These are phyloP conservation scores for Zophobas atratus DNA, from an alignment of 1,140 invertebrate species.

Conservation along the genomic window DNA sequence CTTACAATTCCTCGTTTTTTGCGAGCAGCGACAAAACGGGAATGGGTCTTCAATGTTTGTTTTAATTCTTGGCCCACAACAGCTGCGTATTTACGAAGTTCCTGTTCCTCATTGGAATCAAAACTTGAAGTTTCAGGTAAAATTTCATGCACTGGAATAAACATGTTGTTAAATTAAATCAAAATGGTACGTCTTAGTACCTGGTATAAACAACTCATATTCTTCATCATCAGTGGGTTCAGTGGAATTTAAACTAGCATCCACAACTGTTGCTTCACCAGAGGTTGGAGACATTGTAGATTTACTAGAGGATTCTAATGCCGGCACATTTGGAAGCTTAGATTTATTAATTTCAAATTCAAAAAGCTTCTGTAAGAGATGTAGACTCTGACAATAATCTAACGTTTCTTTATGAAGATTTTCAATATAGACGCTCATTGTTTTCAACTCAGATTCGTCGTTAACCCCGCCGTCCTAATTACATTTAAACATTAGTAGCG, in stretches of 20 bases:
- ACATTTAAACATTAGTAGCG: too few species aligned
- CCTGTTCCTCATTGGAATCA: neutral
- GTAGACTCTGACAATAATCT: too few species aligned
- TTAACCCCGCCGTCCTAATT: too few species aligned
- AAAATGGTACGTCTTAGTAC: neutral
- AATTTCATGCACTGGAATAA: neutral
- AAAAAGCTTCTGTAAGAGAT: too few species aligned
- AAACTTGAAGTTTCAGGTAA: neutral
- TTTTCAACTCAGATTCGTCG: too few species aligned
- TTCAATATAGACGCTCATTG: too few species aligned
- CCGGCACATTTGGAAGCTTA: neutral
- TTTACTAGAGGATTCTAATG: neutral
- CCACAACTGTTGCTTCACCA: neutral
- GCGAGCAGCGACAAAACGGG: neutral
- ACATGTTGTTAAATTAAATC: neutral
- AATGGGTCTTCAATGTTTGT: neutral
- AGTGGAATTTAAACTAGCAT: slow-evolving; percentile 4
- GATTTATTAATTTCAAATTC: neutral
- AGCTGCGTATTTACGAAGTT: neutral
- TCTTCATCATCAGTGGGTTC: slow-evolving; percentile 1
- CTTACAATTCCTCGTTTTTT: slow-evolving; percentile 4
- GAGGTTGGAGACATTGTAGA: neutral
- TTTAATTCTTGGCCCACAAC: slow-evolving; percentile 3
- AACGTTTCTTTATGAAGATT: too few species aligned
- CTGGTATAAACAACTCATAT: neutral